Evolutionary conservation across 2,888 invertebrate genomes (phyloP), one percentile per base, ranked within the genome.

Genomic region (Pedicia rivosa): DNA sequence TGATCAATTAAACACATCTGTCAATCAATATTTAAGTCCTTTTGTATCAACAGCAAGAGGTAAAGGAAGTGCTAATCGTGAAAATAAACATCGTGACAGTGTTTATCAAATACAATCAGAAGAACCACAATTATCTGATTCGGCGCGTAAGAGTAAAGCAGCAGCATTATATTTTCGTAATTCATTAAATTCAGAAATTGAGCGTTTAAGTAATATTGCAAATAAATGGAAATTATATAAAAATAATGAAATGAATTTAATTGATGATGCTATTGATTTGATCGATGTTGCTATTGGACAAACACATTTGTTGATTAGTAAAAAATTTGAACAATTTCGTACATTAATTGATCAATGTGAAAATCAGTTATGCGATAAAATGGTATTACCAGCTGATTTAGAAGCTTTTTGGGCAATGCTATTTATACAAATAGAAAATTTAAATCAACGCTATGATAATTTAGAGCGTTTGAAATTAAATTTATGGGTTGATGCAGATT

Each of bases 371-470:
- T 53, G 54, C 3, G 53, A 57, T 34, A 56, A 56, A 45, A 48
- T 57, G 5, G 60, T 70, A 1, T 63, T 60, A 1, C 62, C 63
- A 48, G 65, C 66, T 40, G 79, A 80, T 58, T 59, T 80, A 24
- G 74, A 72, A 47, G 80, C 79, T 17, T 88, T 86, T 63, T 88
- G 87, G 87, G 87, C 79, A 46, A 71, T 76, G 68, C 66, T 76
- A 13, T 64, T 66, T 41, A 65, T 75, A 46, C 75, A 78, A 52
- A 49, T 62, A 3, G 47, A 43, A 14, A 31, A 39, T 16, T 20
- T 31, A 9, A 24, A 56, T 57, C 35, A 46, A 54, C 4, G 37
- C 4, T 39, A 32, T 30, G 5, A 16, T 8, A 32, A 36, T 43
- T 56, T 5, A 47, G 48, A 7, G 38, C 47, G 16, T 28, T 53